Base-by-base conservation (phyloP, 2,797 vertebrate species). In the Etheostoma perlongum region DNA sequence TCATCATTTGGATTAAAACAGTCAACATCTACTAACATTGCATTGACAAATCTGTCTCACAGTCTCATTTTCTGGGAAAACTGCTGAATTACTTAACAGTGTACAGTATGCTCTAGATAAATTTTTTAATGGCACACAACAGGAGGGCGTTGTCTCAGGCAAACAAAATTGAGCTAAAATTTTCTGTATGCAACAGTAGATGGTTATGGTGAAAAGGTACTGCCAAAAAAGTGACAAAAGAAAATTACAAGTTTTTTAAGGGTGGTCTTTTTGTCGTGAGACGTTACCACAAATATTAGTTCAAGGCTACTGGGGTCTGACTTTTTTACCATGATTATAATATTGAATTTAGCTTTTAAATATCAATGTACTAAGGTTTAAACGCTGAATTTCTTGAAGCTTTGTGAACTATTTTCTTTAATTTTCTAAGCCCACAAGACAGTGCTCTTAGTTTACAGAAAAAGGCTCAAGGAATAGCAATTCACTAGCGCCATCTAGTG, bases 181-280 rank as follows among this genome's bases (percentile, higher is more conserved):
- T 66, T 49, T 70, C 13, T 67, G 46, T 40, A 8, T 67, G 47
- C 51, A 58, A 51, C 21, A 59, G 60, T 65, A 78, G 72, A 85
- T 74, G 63, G 49, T 27, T 1, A 44, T 40, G 53, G 40, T 53
- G 47, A 52, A 49, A 52, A 21, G 47, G 5, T 6, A 10, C 9
- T 40, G 66, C 54, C 60, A 60, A 64, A 79, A 25, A 47, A 25
- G 11, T 63, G 62, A 71, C 52, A 72, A 72, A 12, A 33, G 60
- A 70, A 75, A 84, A 76, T 52, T 67, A 63, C 23, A 61, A 54
- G 30, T 59, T 36, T 36, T 74, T 84, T 52, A 75, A 61, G 64
- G 79, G 36, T 36, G 48, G 18, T 73, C 42, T 65, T 70, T 55
- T 65, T 78, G 58, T 77, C 52, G 44, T 49, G 27, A 78, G 46